Evolutionary conservation across 2,888 invertebrate genomes (phyloP).

Genomic region (Aromia moschata): DNA sequence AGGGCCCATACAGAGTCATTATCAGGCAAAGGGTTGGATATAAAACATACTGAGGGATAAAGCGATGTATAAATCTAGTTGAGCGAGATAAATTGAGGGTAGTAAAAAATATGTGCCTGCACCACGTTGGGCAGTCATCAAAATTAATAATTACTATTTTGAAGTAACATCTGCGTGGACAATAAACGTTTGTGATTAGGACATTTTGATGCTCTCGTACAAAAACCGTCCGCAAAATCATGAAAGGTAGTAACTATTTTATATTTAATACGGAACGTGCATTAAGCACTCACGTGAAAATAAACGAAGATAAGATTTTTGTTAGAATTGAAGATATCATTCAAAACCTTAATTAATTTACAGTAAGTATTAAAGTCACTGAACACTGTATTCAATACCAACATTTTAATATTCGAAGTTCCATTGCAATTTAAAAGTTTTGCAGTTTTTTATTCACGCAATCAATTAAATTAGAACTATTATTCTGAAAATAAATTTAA

Average conservation of each 20-base stretch:
- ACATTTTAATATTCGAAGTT: no score
- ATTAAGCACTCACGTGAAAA: no score
- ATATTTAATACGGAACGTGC: no score
- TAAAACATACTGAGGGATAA: conserved; percentile 20
- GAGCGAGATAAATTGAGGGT: conserved; percentile 40
- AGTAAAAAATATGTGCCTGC: conserved; percentile 41
- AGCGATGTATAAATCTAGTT: conserved; percentile 32
- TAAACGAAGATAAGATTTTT: no score
- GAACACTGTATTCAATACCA: no score
- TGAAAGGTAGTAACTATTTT: background rate
- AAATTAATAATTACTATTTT: conserved; percentile 45
- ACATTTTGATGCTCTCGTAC: background rate
- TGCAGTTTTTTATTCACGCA: no score
- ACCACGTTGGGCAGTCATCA: conserved; percentile 46
- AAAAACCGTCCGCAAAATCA: background rate
- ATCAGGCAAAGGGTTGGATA: conserved; percentile 8
- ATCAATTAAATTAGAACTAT: no score
- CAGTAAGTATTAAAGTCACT: no score
- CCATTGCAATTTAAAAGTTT: no score
- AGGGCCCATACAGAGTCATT: conserved; percentile 11
- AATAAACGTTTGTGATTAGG: conserved; percentile 9
- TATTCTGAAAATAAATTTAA: no score
- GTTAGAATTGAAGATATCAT: no score
- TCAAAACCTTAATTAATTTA: no score
- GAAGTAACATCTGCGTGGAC: conserved; percentile 18